Conservation (phyloP, 35 echinoderm and acorn worm genomes). For the Nesometra sesokonis region DNA sequence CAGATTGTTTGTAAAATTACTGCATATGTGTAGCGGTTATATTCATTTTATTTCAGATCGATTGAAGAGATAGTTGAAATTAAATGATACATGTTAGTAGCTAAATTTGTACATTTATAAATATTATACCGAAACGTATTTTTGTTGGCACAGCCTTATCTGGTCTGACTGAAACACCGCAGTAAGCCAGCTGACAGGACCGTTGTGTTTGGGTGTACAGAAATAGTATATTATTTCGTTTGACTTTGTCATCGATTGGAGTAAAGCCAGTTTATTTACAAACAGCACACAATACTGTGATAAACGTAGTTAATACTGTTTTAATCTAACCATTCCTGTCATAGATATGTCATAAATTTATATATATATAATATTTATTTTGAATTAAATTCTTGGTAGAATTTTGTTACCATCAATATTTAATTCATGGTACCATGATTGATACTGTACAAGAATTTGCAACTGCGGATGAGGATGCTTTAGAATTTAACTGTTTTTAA, state of each 20-base stretch:
- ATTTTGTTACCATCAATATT: too few relatives aligned
- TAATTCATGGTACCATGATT: too few relatives aligned
- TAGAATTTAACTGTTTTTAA: neutral
- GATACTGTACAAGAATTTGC: neutral
- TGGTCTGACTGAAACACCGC: neutral
- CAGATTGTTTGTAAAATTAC: neutral
- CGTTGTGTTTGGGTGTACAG: neutral
- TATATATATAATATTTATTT: too few relatives aligned
- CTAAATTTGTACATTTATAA: neutral
- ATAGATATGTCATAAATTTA: too few relatives aligned
- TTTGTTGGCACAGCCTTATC: neutral
- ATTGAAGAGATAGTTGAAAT: neutral
- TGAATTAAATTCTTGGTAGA: too few relatives aligned
- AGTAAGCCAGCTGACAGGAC: neutral
- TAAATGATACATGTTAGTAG: neutral
- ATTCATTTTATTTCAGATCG: neutral
- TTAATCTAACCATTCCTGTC: too few relatives aligned
- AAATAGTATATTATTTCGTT: too few relatives aligned
- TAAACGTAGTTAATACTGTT: neutral
- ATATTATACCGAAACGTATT: neutral
- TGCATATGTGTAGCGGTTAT: neutral
- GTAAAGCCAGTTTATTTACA: too few relatives aligned
- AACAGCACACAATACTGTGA: neutral
- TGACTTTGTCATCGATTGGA: too few relatives aligned
- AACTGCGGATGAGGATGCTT: neutral